Base-by-base conservation (phyloP, 2,113 vertebrate genomes). In the Cryptoleucopteryx plumbea region DNA sequence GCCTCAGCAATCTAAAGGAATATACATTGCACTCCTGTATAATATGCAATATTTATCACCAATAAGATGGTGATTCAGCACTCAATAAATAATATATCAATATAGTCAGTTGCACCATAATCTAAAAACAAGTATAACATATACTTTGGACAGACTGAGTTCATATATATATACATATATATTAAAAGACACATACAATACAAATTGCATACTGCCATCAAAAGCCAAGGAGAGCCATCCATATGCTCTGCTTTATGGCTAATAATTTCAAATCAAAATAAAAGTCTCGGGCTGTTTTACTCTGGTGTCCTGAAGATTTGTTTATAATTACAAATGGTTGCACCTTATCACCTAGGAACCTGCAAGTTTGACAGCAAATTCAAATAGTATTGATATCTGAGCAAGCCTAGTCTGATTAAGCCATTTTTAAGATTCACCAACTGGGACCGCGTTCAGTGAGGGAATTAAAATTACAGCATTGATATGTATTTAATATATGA, bases 51-150 rank as follows among this genome's bases (percentile, higher is more conserved):
- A 98, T 97, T 96, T 86, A 68, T 95, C 97, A 96, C 97, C 97
- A 98, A 81, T 93, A 97, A 98, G 95, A 96, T 95, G 97, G 98
- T 92, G 98, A 98, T 94, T 98, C 97, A 97, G 98, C 97, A 97
- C 96, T 98, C 98, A 98, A 98, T 98, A 98, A 98, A 98, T 98
- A 98, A 98, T 98, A 98, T 98, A 98, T 98, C 98, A 98, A 98
- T 98, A 98, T 97, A 97, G 95, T 97, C 95, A 98, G 98, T 97
- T 98, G 97, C 97, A 98, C 98, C 98, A 96, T 96, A 96, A 98
- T 98, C 98, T 98, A 98, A 98, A 98, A 97, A 97, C 97, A 97
- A 96, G 95, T 95, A 97, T 94, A 97, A 98, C 96, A 97, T 96
- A 97, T 82, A 98, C 96, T 97, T 97, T 96, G 97, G 95, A 97